These are phyloP conservation scores for Coleophora flavipennella DNA, from an alignment of 2,888 invertebrate genomes.

Conservation along the genomic window DNA sequence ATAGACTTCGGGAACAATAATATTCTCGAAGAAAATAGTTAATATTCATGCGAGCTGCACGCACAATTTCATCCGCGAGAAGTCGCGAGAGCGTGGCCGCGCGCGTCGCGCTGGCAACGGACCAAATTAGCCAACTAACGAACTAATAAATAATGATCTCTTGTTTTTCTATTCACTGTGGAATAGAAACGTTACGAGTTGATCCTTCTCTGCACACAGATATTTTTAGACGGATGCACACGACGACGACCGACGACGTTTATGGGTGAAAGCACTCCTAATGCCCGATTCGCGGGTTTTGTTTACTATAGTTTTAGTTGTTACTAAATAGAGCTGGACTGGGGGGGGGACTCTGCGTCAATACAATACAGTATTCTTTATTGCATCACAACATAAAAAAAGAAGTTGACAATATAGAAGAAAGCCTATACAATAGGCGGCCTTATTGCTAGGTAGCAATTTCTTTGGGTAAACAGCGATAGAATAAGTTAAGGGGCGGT, in stretches of 20 bases:
- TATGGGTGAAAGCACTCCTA: conserved; percentile 70
- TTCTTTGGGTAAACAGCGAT: too few relatives aligned
- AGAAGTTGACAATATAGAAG: too few relatives aligned
- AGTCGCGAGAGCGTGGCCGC: conserved; percentile 66
- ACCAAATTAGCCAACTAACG: conserved; percentile 71
- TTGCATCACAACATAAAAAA: too few relatives aligned
- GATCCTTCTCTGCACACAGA: conserved; percentile 50
- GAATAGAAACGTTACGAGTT: conserved; percentile 64
- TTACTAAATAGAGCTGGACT: too few relatives aligned
- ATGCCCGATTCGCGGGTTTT: conserved; percentile 60
- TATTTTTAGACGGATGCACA: conserved; percentile 64
- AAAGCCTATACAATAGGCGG: too few relatives aligned
- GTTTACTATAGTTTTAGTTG: too few relatives aligned
- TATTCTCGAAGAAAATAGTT: conserved; percentile 29
- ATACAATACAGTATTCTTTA: too few relatives aligned
- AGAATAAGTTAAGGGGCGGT: too few relatives aligned
- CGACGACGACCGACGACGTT: too few relatives aligned
- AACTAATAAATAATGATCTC: conserved; percentile 72
- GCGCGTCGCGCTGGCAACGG: conserved; percentile 51
- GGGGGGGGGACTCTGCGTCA: too few relatives aligned
- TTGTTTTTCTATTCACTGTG: conserved; percentile 68
- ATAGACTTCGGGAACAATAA: background rate
- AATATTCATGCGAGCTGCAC: conserved; percentile 44
- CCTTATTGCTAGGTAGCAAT: too few relatives aligned
- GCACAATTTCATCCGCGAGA: conserved; percentile 58